Percentiles rank a stretch among this genome's conserved stretches.
phyloP scores from a whole-genome alignment of 2,113 vertebrate species.

The Pelodiscus sinensis region DNA sequence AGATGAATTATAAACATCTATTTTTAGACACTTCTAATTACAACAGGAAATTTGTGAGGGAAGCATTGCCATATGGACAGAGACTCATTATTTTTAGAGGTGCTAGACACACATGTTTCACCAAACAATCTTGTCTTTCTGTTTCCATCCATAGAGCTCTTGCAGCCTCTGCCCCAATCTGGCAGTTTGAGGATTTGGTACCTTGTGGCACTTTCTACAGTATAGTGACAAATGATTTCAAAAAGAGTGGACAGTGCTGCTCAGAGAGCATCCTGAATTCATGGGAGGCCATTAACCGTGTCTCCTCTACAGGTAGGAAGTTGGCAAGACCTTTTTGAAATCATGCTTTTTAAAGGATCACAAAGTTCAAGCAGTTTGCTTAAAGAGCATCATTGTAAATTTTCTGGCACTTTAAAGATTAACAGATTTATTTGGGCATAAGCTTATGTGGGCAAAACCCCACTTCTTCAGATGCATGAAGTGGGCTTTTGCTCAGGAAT shows the following conservation, averaged over 20 bases:
- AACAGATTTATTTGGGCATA: too few relatives aligned
- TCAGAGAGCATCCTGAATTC: constrained; percentile 86
- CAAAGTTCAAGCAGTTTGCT: background rate
- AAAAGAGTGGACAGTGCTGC: constrained; percentile 83
- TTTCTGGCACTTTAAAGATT: background rate
- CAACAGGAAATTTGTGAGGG: background rate
- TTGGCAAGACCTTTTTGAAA: background rate
- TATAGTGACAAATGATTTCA: constrained; percentile 90
- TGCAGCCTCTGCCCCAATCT: constrained; percentile 94
- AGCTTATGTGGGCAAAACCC: too few relatives aligned
- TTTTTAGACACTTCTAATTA: background rate
- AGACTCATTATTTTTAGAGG: background rate
- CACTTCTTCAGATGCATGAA: too few relatives aligned
- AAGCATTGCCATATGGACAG: background rate
- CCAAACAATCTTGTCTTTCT: background rate
- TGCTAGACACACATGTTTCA: background rate
- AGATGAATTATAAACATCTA: background rate
- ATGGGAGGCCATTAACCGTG: constrained; percentile 86
- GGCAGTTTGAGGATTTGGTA: constrained; percentile 90
- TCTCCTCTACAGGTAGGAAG: constrained; percentile 83
- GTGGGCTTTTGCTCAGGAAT: too few relatives aligned
- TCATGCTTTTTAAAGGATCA: background rate
- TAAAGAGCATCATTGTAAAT: background rate
- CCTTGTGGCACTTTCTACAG: constrained; percentile 88
- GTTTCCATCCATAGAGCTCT: constrained; percentile 83